phyloP scores from a whole-genome alignment of 2,113 vertebrate genomes.

The Tricholaema leucomelas region DNA sequence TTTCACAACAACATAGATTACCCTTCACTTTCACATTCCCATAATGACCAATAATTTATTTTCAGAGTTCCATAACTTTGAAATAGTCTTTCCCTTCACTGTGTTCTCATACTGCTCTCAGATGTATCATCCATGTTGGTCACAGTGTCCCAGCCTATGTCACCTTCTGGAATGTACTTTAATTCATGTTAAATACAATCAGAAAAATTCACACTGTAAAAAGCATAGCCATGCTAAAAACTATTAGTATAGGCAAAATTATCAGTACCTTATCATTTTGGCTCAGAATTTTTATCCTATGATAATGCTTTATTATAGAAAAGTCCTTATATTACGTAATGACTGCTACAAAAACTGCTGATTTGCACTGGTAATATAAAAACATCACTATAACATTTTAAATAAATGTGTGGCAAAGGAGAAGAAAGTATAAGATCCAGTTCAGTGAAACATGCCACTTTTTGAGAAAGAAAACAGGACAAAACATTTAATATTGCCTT shows the following conservation, averaged over 20 bases:
- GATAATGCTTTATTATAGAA: conserved; percentile 27
- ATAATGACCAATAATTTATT: background rate
- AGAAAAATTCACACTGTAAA: background rate
- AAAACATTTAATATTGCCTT: conserved; percentile 22
- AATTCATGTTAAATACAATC: background rate
- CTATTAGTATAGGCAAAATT: background rate
- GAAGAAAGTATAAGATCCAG: background rate
- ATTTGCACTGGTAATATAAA: background rate
- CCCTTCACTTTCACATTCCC: background rate
- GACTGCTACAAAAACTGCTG: background rate
- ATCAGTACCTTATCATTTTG: background rate
- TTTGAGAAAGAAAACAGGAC: background rate
- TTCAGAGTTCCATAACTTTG: background rate
- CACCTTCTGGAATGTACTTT: background rate
- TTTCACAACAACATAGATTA: background rate
- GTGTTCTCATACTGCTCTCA: background rate
- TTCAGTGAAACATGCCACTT: background rate
- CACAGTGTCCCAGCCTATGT: background rate
- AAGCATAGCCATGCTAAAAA: background rate
- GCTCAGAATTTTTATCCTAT: conserved; percentile 9
- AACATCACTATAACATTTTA: background rate
- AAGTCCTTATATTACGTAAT: background rate
- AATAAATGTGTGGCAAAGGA: background rate
- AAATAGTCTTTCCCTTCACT: background rate
- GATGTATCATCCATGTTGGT: background rate